A percentile compares a stretch with the other conserved stretches of the same genome.
These are phyloP conservation scores for Cynaeus angustus DNA, from an alignment of 2,888 invertebrate species.

Conservation along the genomic window DNA sequence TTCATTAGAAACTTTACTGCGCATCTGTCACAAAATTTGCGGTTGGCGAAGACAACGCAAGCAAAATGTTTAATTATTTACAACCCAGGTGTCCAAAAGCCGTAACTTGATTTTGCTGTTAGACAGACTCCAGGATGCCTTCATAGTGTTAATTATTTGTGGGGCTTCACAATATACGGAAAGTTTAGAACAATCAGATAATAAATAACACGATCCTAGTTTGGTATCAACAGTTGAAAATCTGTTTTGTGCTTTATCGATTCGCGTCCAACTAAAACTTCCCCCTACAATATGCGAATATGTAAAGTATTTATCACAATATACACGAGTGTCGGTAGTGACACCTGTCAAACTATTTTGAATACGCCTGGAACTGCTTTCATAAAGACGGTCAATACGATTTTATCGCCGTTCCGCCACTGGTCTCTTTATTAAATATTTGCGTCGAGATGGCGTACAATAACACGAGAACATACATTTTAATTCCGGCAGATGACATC, in stretches of 20 bases:
- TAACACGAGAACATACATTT: slow-evolving; percentile 53
- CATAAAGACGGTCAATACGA: slow-evolving; percentile 12
- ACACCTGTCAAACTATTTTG: slow-evolving; percentile 27
- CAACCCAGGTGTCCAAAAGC: too few relatives aligned
- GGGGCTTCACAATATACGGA: neutral
- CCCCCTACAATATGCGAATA: neutral
- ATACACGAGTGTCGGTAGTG: neutral
- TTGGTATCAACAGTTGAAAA: slow-evolving; percentile 20
- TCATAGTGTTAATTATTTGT: slow-evolving; percentile 6
- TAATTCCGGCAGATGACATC: slow-evolving; percentile 54
- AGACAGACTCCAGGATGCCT: neutral
- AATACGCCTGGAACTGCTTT: slow-evolving; percentile 10
- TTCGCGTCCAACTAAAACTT: slow-evolving; percentile 3
- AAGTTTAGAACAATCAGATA: slow-evolving; percentile 17
- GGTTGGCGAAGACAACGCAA: too few relatives aligned
- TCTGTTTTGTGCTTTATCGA: slow-evolving; percentile 14
- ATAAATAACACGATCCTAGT: slow-evolving; percentile 10
- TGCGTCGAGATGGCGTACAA: slow-evolving; percentile 49
- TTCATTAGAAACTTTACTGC: too few relatives aligned
- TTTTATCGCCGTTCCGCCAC: slow-evolving; percentile 10
- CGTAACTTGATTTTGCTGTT: too few relatives aligned
- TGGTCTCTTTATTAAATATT: slow-evolving; percentile 52
- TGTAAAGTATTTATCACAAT: slow-evolving; percentile 15
- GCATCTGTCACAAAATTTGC: too few relatives aligned
- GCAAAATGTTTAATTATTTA: too few relatives aligned